phyloP scores from a whole-genome alignment of 2,888 invertebrate species.

The Ditula angustiorana region DNA sequence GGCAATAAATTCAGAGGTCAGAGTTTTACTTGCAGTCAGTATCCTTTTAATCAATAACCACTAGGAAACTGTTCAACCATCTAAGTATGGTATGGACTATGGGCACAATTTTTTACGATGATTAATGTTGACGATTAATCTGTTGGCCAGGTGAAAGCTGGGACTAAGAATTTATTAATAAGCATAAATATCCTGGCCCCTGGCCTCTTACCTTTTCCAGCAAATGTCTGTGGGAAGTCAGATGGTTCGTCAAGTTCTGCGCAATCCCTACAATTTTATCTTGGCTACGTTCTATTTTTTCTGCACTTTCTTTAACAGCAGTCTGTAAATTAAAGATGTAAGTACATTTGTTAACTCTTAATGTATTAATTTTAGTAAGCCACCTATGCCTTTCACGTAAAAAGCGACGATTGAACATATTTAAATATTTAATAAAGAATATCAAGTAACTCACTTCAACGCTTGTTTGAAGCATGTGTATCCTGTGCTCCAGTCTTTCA shows the following conservation, averaged over 20 bases:
- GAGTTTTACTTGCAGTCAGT: too few relatives aligned
- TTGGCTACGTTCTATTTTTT: conserved; percentile 73
- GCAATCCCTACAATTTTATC: conserved; percentile 69
- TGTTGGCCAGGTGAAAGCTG: too few relatives aligned
- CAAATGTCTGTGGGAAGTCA: conserved; percentile 68
- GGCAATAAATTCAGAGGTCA: too few relatives aligned
- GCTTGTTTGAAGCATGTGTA: conserved; percentile 78
- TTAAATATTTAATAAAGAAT: not conserved
- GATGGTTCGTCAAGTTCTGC: conserved; percentile 72
- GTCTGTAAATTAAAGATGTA: conserved; percentile 59
- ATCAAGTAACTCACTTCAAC: conserved; percentile 63
- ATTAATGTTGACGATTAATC: too few relatives aligned
- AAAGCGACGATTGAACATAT: not conserved
- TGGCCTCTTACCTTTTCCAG: conserved; percentile 81
- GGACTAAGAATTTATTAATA: too few relatives aligned
- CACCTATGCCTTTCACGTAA: too few relatives aligned
- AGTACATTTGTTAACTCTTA: not conserved
- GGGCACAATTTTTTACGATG: too few relatives aligned
- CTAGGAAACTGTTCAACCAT: too few relatives aligned
- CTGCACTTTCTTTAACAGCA: conserved; percentile 75
- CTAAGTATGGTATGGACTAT: too few relatives aligned
- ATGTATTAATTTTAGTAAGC: not conserved
- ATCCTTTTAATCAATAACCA: too few relatives aligned
- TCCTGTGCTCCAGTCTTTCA: conserved; percentile 75
- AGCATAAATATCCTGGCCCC: too few relatives aligned